Conservation (phyloP, 2,888 invertebrate genomes). For the Flabesymbios commensalis region DNA sequence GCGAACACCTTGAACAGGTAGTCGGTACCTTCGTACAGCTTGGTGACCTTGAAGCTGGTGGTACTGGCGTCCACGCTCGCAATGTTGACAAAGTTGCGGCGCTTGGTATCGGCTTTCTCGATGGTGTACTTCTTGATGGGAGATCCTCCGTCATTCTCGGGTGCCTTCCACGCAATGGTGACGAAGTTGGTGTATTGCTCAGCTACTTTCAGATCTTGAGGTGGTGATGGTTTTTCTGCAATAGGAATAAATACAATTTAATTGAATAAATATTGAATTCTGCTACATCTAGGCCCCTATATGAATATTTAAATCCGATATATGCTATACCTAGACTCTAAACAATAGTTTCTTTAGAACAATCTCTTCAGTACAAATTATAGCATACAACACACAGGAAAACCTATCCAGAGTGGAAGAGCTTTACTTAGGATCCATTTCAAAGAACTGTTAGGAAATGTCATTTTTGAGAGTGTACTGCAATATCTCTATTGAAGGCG, state of each 20-base stretch:
- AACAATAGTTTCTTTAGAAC: no score
- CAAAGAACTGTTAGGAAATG: no score
- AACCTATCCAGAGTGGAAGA: no score
- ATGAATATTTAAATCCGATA: no score
- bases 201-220: constrained; percentile 46
- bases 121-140: constrained; percentile 54
- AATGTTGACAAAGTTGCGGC: constrained; percentile 44
- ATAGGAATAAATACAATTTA: not conserved
- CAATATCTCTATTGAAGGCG: no score
- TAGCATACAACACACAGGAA: no score
- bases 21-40: constrained; percentile 59
- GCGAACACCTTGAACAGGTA: constrained; percentile 64
- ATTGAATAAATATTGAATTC: no score
- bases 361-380: no score
- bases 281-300: no score
- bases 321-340: no score
- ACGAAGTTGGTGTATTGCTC: constrained; percentile 48
- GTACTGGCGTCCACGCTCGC: constrained; percentile 18
- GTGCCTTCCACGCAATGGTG: constrained; percentile 60
- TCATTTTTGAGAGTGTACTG: no score
- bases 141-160: constrained; percentile 60
- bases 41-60: constrained; percentile 28
- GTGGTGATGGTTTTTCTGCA: constrained; percentile 50
- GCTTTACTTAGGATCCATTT: no score
- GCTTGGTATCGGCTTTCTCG: constrained; percentile 51